These are phyloP conservation scores for Coptodon bakossiorum DNA, from an alignment of 2,113 vertebrate genomes.

Conservation along the genomic window DNA sequence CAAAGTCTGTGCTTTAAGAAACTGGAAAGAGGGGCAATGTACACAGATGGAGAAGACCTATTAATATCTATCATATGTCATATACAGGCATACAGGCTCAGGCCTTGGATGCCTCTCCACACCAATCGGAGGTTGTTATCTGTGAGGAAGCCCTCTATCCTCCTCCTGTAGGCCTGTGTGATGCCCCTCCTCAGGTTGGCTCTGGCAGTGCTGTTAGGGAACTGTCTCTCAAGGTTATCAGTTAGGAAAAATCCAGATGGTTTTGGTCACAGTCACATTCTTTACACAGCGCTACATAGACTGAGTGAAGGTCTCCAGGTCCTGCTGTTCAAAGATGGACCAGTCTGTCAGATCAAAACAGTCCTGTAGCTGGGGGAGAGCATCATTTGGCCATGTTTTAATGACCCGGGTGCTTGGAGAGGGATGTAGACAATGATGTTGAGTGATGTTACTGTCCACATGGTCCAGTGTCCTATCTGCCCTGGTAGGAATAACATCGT, in stretches of 20 bases:
- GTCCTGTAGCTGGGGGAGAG: background rate
- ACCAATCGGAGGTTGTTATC: background rate
- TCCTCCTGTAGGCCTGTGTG: background rate
- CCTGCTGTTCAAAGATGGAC: background rate
- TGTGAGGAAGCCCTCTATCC: background rate
- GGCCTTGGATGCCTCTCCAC: background rate
- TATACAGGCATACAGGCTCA: background rate
- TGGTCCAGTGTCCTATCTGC: background rate
- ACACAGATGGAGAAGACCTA: background rate
- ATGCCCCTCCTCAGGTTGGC: background rate
- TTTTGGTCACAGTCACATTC: background rate
- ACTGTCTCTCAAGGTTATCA: background rate
- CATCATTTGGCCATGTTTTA: background rate
- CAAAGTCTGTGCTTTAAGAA: background rate
- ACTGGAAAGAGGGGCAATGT: background rate
- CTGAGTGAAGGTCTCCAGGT: background rate
- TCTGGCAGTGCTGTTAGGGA: background rate
- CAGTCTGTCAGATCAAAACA: background rate
- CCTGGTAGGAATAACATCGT: background rate
- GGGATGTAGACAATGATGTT: background rate
- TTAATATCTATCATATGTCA: background rate
- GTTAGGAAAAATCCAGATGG: background rate
- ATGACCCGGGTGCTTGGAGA: background rate
- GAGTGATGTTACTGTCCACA: background rate
- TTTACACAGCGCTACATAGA: background rate